Conservation (phyloP, 2,888 invertebrate genomes). For the Molorchus minor region DNA sequence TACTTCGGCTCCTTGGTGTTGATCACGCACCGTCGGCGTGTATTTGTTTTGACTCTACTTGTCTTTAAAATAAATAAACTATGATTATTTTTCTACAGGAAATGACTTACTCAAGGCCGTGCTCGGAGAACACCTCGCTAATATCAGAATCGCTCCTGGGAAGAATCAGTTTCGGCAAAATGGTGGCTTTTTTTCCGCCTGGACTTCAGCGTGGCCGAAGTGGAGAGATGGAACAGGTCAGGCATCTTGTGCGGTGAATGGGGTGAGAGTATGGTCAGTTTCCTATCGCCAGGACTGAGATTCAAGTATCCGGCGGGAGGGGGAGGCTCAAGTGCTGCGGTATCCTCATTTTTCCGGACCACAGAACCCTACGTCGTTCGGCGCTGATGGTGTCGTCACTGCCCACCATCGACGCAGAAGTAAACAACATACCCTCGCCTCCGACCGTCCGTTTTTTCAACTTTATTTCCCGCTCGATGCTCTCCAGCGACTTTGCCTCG, state of each 20-base stretch:
- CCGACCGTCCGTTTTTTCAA: constrained; percentile 70
- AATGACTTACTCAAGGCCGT: constrained; percentile 69
- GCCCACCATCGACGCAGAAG: constrained; percentile 25
- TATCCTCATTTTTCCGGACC: constrained; percentile 72
- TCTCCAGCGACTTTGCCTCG: constrained; percentile 73
- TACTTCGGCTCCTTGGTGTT: no score
- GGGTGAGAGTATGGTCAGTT: constrained; percentile 81
- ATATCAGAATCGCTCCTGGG: constrained; percentile 80
- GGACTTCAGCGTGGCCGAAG: constrained; percentile 65
- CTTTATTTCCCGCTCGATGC: constrained; percentile 66
- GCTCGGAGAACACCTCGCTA: constrained; percentile 72
- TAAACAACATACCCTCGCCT: constrained; percentile 67
- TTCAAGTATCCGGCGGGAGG: constrained; percentile 69
- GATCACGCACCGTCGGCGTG: no score
- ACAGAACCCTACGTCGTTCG: constrained; percentile 73
- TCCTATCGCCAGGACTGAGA: constrained; percentile 67
- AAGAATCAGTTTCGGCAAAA: constrained; percentile 77
- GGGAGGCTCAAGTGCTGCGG: constrained; percentile 75
- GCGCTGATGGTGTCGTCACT: constrained; percentile 65
- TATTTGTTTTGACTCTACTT: no score
- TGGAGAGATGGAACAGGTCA: constrained; percentile 72
- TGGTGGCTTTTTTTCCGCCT: constrained; percentile 77
- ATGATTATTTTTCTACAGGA: constrained; percentile 31
- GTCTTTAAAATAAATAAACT: no score
- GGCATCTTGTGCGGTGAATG: constrained; percentile 78